These are phyloP conservation scores for Etheostoma spectabile DNA, from an alignment of 2,113 vertebrate genomes.

Conservation along the genomic window DNA sequence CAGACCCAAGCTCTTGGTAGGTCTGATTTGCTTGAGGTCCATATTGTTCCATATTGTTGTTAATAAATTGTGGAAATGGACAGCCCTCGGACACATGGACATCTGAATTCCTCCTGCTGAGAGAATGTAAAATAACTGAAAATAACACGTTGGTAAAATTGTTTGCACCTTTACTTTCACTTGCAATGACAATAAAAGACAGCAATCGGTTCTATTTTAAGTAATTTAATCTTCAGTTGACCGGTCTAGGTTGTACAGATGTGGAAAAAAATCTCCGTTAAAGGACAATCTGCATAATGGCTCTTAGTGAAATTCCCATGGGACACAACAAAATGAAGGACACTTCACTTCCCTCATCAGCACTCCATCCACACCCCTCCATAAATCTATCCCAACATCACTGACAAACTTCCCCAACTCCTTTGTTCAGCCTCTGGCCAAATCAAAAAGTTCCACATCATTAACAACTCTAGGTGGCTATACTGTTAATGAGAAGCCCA, in stretches of 20 bases:
- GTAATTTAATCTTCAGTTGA: slow-evolving; percentile 30
- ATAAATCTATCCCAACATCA: slow-evolving; percentile 53
- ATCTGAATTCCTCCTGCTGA: not conserved
- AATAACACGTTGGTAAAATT: not conserved
- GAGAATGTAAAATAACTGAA: not conserved
- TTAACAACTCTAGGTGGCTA: slow-evolving; percentile 76
- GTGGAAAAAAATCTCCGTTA: slow-evolving; percentile 28
- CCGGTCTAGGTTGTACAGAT: slow-evolving; percentile 12
- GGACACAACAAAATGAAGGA: slow-evolving; percentile 57
- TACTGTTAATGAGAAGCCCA: slow-evolving; percentile 80
- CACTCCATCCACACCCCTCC: slow-evolving; percentile 43
- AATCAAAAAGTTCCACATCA: slow-evolving; percentile 82
- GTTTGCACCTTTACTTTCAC: not conserved
- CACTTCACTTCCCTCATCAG: slow-evolving; percentile 7
- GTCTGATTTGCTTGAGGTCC: not conserved
- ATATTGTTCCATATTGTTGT: not conserved
- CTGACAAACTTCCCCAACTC: slow-evolving; percentile 45
- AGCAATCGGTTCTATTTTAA: not conserved
- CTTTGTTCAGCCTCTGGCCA: slow-evolving; percentile 65
- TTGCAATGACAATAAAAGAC: not conserved
- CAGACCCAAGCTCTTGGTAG: no score
- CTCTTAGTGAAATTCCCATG: slow-evolving; percentile 36
- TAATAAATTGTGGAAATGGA: not conserved
- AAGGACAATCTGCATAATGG: slow-evolving; percentile 59
- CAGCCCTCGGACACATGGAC: not conserved